Conservation (phyloP, 2,797 vertebrate genomes). For the Diceros bicornis region DNA sequence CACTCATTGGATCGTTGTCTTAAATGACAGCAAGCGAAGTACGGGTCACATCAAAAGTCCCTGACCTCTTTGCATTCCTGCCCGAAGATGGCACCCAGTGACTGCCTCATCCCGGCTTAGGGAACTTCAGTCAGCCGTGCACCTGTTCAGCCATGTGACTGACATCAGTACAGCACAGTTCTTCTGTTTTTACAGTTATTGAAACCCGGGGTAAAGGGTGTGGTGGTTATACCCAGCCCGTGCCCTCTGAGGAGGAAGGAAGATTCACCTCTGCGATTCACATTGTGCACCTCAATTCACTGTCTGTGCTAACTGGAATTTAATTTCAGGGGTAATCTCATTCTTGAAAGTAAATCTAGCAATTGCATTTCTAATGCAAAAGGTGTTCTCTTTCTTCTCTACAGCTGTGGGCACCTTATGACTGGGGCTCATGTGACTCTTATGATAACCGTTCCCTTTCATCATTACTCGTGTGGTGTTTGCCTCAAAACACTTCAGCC, state of each 20-base stretch:
- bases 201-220: background rate
- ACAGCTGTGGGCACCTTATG: background rate
- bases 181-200: background rate
- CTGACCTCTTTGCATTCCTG: background rate
- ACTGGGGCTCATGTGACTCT: background rate
- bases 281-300: background rate
- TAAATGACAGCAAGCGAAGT: slow-evolving; percentile 42
- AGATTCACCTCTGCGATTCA: background rate
- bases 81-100: background rate
- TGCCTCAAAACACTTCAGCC: background rate
- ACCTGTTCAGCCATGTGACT: background rate
- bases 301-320: background rate
- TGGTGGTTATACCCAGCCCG: background rate
- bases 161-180: background rate
- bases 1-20: background rate
- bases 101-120: background rate
- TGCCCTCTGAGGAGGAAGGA: background rate
- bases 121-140: background rate
- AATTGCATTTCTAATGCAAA: background rate
- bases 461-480: background rate
- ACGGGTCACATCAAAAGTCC: background rate
- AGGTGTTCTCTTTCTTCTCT: background rate
- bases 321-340: background rate
- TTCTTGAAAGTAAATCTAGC: slow-evolving; percentile 25
- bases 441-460: background rate